Base-by-base conservation (phyloP, 2,797 vertebrate species). In the Petrocephalus sullivani region DNA sequence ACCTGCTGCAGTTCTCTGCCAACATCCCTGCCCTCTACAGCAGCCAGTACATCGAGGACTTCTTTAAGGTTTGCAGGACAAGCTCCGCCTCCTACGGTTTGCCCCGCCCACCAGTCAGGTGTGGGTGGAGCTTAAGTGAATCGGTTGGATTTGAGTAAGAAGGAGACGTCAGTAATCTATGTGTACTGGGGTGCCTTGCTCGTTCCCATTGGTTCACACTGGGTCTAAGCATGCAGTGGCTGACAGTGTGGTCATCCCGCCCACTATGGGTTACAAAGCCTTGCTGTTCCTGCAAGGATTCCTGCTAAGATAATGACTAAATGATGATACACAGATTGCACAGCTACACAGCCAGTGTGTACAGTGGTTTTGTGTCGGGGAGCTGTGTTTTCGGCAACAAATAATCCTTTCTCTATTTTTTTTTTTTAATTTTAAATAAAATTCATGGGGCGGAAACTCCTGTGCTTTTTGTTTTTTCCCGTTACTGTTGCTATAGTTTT, bases 1-100 rank as follows among this genome's bases (percentile, higher is more conserved):
- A 99, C 90, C 95, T 99, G 85, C 94, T 99, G 16, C 98, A 99
- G 94, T 99, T 99, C 93, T 99, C 98, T 82, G 98, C 98, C 88
- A 99, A 98, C 91, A 98, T 99, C 88, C 98, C 98, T 2, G 97
- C 96, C 90, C 96, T 99, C 37, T 98, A 97, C 90, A 97, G 95
- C 91, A 99, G 98, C 92, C 96, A 94, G 88, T 96, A 99, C 90
- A 96, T 99, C 84, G 96, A 97, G 92, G 98, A 98, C 41, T 99
- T 99, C 92, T 99, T 99, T 93, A 98, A 98, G 98, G 98, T 99
- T 92, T 85, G 8, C 8, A 46, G 28, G 28, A 12, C 5, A 75
- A 64, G 41, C 85, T n/a, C n/a, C 8, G 1, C 14, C 85, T 10
- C 51, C 56, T 58, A 10, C 10, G 16, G 4, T n/a, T 85, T 16